Conservation (phyloP, 1,140 invertebrate species). For the Zaprionus vittiger region DNA sequence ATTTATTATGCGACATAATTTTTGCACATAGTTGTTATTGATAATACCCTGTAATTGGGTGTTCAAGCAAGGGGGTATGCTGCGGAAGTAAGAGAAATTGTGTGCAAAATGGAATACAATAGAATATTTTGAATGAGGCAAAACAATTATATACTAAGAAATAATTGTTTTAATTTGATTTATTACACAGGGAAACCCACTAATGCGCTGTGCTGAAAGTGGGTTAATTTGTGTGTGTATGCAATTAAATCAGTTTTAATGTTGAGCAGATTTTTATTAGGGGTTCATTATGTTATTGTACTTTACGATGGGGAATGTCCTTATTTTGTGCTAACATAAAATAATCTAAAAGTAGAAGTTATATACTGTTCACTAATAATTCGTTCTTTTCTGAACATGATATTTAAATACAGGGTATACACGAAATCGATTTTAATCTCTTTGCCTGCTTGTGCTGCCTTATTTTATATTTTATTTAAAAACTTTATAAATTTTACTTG, state of each 20-base stretch:
- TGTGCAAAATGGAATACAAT: too few relatives aligned
- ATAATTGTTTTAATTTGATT: neutral
- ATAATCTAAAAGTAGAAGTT: too few relatives aligned
- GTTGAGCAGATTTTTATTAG: neutral
- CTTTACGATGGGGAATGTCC: too few relatives aligned
- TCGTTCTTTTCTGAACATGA: too few relatives aligned
- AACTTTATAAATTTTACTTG: slow-evolving; percentile 78
- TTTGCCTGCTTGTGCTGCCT: slow-evolving; percentile 4
- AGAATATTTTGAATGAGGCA: too few relatives aligned
- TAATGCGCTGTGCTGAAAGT: neutral
- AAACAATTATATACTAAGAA: neutral
- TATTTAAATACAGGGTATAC: neutral
- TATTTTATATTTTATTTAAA: slow-evolving; percentile 76
- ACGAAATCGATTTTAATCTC: slow-evolving; percentile 4
- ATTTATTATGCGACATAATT: slow-evolving; percentile 78
- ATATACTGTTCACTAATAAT: too few relatives aligned
- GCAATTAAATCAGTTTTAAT: neutral
- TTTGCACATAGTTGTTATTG: slow-evolving; percentile 60
- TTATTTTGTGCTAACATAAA: too few relatives aligned
- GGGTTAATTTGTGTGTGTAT: too few relatives aligned
- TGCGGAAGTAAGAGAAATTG: too few relatives aligned
- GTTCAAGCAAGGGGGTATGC: neutral
- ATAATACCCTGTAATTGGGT: slow-evolving; percentile 10
- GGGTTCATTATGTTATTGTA: neutral
- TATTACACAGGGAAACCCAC: neutral